A percentile compares a stretch with the other conserved stretches of the same genome.
Conservation (phyloP, 2,113 vertebrate species). For the Syngnathus scovelli region DNA sequence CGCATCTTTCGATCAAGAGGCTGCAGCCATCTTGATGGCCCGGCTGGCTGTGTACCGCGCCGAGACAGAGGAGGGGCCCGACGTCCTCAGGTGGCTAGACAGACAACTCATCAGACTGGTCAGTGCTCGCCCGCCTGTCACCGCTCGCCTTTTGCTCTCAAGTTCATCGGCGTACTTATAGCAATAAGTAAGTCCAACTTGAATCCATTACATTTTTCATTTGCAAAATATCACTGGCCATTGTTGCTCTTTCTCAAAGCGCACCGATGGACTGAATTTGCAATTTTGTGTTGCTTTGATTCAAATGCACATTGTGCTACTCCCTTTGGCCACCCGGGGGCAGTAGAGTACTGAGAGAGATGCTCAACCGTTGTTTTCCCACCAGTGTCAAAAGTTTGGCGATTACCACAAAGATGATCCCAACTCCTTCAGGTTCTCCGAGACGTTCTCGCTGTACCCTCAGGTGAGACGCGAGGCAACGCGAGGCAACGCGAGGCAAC, state of each 20-base stretch:
- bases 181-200: too few species aligned
- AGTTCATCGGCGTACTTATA: too few species aligned
- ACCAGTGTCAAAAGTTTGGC: conserved; percentile 97
- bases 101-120: conserved; percentile 94
- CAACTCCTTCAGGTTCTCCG: conserved; percentile 95
- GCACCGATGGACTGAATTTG: too few species aligned
- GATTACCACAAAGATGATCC: conserved; percentile 98
- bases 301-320: not conserved
- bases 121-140: not conserved
- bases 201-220: too few species aligned
- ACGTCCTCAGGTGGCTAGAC: conserved; percentile 93
- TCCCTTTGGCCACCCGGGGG: not conserved
- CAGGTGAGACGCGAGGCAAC: conserved; percentile 72
- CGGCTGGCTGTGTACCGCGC: conserved; percentile 88
- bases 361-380: too few species aligned
- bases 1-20: conserved; percentile 95
- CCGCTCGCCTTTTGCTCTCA: too few species aligned
- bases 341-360: not conserved
- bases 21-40: conserved; percentile 93
- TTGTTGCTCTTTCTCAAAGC: too few species aligned
- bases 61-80: conserved; percentile 94
- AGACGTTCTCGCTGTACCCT: conserved; percentile 96
- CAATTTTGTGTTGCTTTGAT: too few species aligned
- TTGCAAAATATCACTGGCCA: too few species aligned
- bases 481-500: conserved; percentile 58